Evolutionary conservation across 2,113 vertebrate genomes (phyloP).

Genomic region (Picathartes gymnocephalus): DNA sequence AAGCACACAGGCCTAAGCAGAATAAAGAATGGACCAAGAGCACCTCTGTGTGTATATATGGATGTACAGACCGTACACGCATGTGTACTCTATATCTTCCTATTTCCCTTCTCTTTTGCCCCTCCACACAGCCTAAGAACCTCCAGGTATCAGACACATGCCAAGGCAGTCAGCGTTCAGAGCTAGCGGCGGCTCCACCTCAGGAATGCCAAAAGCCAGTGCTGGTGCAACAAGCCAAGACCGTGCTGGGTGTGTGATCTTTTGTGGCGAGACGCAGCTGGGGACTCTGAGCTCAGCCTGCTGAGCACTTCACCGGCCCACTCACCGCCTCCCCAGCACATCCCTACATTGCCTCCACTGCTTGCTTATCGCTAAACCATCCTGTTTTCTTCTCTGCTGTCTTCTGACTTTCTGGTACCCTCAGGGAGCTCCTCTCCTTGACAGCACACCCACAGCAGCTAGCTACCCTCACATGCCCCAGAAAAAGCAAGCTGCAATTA

Average conservation of each 20-base stretch:
- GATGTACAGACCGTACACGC: rapidly evolving
- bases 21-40: not conserved
- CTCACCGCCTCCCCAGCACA: slow-evolving; percentile 16
- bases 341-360: not conserved
- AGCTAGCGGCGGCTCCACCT: not conserved
- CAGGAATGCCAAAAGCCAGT: not conserved
- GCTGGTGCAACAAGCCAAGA: slow-evolving; percentile 3
- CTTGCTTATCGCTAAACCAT: not conserved
- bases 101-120: not conserved
- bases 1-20: not conserved
- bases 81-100: not conserved
- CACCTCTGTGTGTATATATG: not conserved
- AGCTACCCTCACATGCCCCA: not conserved
- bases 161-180: not conserved
- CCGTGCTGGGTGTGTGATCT: not conserved
- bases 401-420: slow-evolving; percentile 22
- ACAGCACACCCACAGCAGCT: not conserved
- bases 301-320: slow-evolving; percentile 55
- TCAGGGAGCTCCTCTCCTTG: not conserved
- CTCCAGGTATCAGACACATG: not conserved
- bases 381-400: not conserved
- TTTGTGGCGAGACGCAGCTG: slow-evolving; percentile 21
- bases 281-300: slow-evolving; percentile 48
- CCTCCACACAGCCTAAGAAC: not conserved
- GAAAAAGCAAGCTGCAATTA: not conserved